Percentiles rank a stretch among this genome's conserved stretches.
Conservation (phyloP, 2,797 vertebrate genomes). For the Myioborus miniatus region DNA sequence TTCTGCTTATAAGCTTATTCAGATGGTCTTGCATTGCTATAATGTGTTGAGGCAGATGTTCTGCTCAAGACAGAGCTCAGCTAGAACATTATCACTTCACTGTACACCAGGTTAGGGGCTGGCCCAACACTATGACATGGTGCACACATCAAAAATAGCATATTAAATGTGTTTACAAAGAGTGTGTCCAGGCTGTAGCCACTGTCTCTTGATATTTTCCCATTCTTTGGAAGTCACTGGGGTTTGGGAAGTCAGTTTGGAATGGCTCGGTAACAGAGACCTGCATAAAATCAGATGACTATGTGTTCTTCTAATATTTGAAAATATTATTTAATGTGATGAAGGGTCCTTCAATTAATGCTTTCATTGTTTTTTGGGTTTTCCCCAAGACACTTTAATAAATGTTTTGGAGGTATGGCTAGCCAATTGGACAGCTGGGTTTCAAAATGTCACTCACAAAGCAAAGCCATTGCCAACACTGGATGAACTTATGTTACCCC, state of each 20-base stretch:
- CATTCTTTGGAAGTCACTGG: not conserved
- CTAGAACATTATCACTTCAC: not conserved
- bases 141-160: not conserved
- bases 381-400: conserved; percentile 30
- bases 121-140: not conserved
- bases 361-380: conserved; percentile 10
- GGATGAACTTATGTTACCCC: conserved; percentile 63
- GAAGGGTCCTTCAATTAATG: not conserved
- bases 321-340: conserved; percentile 15
- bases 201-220: not conserved
- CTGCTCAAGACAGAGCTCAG: not conserved
- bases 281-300: not conserved
- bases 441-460: conserved; percentile 56
- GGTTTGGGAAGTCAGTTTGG: not conserved
- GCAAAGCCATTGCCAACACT: conserved; percentile 33
- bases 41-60: not conserved
- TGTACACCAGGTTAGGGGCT: not conserved
- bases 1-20: not conserved
- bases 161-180: not conserved
- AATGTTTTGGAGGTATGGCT: conserved; percentile 33
- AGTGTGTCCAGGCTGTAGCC: not conserved
- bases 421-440: conserved; percentile 16
- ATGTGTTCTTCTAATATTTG: not conserved
- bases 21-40: not conserved
- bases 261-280: not conserved